A percentile compares a stretch with the other conserved stretches of the same genome.
These are phyloP conservation scores for Lobophora halterata DNA, from an alignment of 2,888 invertebrate genomes.

Conservation along the genomic window DNA sequence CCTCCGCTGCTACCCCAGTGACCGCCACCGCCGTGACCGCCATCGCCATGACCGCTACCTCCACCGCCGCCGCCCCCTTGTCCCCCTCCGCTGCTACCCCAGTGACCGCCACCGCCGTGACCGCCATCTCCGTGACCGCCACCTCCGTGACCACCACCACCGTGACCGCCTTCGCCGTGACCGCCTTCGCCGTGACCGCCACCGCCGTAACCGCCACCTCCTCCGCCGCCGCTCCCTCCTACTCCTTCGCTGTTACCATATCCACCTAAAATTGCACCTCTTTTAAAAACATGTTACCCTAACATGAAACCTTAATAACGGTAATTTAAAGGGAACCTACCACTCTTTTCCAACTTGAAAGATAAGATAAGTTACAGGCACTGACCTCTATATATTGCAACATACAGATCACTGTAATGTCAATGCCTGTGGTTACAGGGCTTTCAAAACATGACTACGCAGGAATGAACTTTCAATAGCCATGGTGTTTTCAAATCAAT, in stretches of 20 bases:
- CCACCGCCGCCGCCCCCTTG: neutral
- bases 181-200: conserved; percentile 25
- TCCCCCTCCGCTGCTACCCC: no score
- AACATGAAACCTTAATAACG: no score
- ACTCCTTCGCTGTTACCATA: conserved; percentile 4
- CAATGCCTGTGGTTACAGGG: no score
- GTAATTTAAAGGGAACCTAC: neutral
- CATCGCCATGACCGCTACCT: neutral
- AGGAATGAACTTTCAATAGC: no score
- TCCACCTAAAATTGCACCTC: conserved; percentile 33
- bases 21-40: conserved; percentile 14
- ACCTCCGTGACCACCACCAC: conserved; percentile 18
- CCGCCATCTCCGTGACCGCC: conserved; percentile 25
- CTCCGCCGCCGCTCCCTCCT: conserved; percentile 22
- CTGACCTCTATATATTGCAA: no score
- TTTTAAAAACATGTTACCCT: no score
- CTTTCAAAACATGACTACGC: no score
- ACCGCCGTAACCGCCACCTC: conserved; percentile 41
- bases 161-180: conserved; percentile 11
- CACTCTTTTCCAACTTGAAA: neutral
- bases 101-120: no score
- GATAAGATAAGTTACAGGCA: no score
- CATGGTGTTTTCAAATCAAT: no score
- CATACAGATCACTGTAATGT: no score
- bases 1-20: conserved; percentile 31